Evolutionary conservation across 2,888 invertebrate species (phyloP), one percentile per base, ranked within the genome.

Genomic region (Agonopterix arenella): DNA sequence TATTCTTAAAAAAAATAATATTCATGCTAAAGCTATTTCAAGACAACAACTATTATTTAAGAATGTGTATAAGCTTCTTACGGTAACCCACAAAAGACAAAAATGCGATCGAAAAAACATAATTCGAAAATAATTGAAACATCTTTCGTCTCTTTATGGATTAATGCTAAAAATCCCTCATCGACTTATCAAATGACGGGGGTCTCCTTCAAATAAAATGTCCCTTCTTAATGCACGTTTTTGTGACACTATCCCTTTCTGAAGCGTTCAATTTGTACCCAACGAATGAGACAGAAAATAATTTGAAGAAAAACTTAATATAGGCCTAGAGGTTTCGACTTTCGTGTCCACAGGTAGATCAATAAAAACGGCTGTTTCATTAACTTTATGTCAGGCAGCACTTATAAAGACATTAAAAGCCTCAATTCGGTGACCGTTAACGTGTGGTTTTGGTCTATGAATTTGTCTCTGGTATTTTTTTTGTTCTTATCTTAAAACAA

Each of bases 321-420:
- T 69, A 73, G 78, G 83, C 83, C 82, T 83, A 78, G 76, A 64
- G 72, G 73, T 70, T 68, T 61, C 67, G 59, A 70, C 73, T 72
- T 80, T 80, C 79, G 78, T 84, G 83, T 84, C 83, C 67, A 73
- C 88, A 88, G 88, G 88, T 89, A 88, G 86, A 86, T 81, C 84
- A 84, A 86, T 88, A 88, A 85, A 75, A 84, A 72, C 70, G 70
- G 68, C 68, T 72, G 73, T 88, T 89, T 88, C 86, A 88, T 88
- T 86, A 86, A 70, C 73, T 75, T 73, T 73, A 72, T 76, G 80
- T 77, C 73, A 71, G 78, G 76, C 73, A 76, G 80, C 89, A 88
- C 86, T 88, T 88, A 88, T 88, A 88, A 85, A 89, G 89, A 84
- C 89, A 89, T 88, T 89, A 86, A 79, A 54, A 76, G 62, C 57